Evolutionary conservation across 2,888 invertebrate species (phyloP).

Genomic region (Nephrotoma flavescens): DNA sequence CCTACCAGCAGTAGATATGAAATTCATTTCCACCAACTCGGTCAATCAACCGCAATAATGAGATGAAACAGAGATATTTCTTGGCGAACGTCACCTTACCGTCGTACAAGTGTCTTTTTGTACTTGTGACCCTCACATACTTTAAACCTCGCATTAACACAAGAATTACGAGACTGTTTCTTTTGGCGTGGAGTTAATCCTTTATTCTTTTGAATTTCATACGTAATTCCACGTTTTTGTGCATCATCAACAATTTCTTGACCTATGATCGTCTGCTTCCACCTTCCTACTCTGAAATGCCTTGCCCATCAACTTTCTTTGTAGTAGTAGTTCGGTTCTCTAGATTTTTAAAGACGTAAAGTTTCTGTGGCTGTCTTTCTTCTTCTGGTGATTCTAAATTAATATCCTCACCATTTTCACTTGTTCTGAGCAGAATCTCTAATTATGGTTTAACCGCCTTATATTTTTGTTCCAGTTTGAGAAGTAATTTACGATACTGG

Average conservation of each 20-base stretch:
- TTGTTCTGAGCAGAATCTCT: slow-evolving; percentile 42
- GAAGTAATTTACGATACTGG: slow-evolving; percentile 61
- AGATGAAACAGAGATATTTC: too few species aligned
- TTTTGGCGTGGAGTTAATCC: slow-evolving; percentile 82
- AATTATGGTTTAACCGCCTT: slow-evolving; percentile 53
- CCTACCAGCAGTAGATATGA: slow-evolving; percentile 10
- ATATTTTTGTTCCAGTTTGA: slow-evolving; percentile 56
- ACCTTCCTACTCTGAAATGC: slow-evolving; percentile 11
- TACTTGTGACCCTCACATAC: too few species aligned
- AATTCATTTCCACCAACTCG: too few species aligned
- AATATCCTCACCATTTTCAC: slow-evolving; percentile 33
- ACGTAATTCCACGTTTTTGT: slow-evolving; percentile 68
- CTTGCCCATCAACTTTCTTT: neutral
- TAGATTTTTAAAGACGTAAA: slow-evolving; percentile 1
- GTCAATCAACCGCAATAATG: too few species aligned
- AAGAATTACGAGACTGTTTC: slow-evolving; percentile 83
- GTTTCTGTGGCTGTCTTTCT: slow-evolving; percentile 12
- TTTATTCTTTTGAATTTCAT: slow-evolving; percentile 91
- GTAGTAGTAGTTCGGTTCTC: neutral
- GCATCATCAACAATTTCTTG: slow-evolving; percentile 21
- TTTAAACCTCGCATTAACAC: too few species aligned
- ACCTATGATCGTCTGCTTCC: slow-evolving; percentile 26
- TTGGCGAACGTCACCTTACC: slow-evolving; percentile 84
- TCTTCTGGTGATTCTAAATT: slow-evolving; percentile 18
- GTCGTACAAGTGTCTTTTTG: slow-evolving; percentile 75